Evolutionary conservation across 2,113 vertebrate species (phyloP).

Genomic region (Eretmochelys imbricata): DNA sequence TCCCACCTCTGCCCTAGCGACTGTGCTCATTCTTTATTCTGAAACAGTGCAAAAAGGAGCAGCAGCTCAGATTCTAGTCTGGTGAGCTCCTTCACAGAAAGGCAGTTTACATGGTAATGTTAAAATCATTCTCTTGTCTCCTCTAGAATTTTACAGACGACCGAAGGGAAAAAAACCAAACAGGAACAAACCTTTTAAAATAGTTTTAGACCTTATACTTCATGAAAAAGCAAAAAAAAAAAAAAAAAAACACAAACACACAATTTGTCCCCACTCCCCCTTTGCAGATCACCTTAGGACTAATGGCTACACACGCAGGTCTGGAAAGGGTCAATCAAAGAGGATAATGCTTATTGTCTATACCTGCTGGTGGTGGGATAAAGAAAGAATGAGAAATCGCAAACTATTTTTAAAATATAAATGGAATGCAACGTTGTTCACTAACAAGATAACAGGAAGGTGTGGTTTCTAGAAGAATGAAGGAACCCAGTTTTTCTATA

Average conservation of each 20-base stretch:
- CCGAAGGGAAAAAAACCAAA: too few relatives aligned
- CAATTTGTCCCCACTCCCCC: too few relatives aligned
- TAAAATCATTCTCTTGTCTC: background rate
- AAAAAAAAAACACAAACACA: too few relatives aligned
- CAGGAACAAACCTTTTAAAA: background rate
- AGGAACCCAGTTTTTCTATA: background rate
- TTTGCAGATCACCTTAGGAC: too few relatives aligned
- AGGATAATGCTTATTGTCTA: background rate
- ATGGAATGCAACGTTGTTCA: background rate
- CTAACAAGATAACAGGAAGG: background rate
- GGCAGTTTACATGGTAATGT: background rate
- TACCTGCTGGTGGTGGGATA: accelerated
- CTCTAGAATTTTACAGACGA: background rate
- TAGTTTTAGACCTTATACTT: background rate
- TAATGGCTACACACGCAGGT: background rate
- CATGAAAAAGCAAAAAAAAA: too few relatives aligned
- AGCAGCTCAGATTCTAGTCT: background rate
- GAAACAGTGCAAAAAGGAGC: accelerated
- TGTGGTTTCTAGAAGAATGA: background rate
- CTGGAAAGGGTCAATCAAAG: background rate
- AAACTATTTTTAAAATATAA: background rate
- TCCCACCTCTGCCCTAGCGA: background rate
- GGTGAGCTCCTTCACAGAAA: background rate
- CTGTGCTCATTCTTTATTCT: background rate
- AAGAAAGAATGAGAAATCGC: background rate